Evolutionary conservation across 2,113 vertebrate species (phyloP), one percentile per base, ranked within the genome.

Genomic region (Bungarus multicinctus): DNA sequence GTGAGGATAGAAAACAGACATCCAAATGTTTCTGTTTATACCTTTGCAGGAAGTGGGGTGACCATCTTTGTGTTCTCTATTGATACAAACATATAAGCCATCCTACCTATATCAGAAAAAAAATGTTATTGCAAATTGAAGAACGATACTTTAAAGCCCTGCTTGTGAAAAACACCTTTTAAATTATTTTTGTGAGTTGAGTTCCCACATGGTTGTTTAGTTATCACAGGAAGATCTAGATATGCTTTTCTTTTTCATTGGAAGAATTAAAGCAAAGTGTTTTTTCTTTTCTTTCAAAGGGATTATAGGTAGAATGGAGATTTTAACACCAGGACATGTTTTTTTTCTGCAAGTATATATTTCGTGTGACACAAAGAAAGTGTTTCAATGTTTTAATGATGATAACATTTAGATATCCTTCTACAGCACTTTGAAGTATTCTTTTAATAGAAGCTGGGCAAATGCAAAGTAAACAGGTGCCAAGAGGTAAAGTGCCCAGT

Each of bases 381-480:
- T 25, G 60, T 90, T 86, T 90, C 43, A 18, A 23, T 85, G 58
- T 86, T 85, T 60, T 58, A 27, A 89, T 90, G 74, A 87, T 87
- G n/a, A 87, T 93, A 87, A 93, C 90, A 53, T 92, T 57, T 89
- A 50, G 52, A 88, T 45, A 11, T 25, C 55, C 43, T 87, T 53
- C 47, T 87, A 53, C 74, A 69, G 39, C 57, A 30, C n/a, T 87
- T 52, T 52, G 16, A 45, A 55, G n/a, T 93, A 85, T 47, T 54
- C 22, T 8, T 91, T 81, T 64, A 69, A 57, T 47, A 50, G 74
- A 58, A 69, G 0, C 57, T 89, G 55, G 43, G 55, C 60, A 81
- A 55, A 88, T 69, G 57, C 88, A 92, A 85, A 92, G 91, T 86
- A 69, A 90, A 89, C 69, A 86, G 45, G 54, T 90, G 54, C 88